Evolutionary conservation across 2,888 invertebrate species (phyloP), one percentile per base, ranked within the genome.

Genomic region (Thera obeliscata): DNA sequence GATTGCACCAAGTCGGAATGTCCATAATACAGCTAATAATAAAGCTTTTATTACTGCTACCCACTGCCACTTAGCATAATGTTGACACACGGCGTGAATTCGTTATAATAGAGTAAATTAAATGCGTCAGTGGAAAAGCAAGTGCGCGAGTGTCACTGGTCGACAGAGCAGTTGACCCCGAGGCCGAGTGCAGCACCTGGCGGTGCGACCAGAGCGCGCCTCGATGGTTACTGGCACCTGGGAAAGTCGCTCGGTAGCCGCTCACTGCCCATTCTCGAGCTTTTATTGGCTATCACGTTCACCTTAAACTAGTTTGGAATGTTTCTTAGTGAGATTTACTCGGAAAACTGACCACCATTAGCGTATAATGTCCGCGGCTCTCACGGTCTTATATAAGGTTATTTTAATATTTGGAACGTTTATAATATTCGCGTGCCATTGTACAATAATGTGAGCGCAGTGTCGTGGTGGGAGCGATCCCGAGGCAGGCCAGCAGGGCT

Each of bases 281-380:
- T 86, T 90, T 92, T 92, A 92, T 91, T 89, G 87, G 85, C 90
- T 89, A 90, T 91, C 89, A 90, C 77, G 85, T 83, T 82, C 82
- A 85, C 86, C 84, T 86, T 83, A 89, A 90, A 91, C 91, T 87
- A 88, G 92, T 91, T 91, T 70, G 75, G 81, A 89, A 90, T 87
- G 86, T 82, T 76, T 84, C 80, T 86, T 87, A 85, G 88, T 89
- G 85, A 81, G 81, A 81, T 82, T 84, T 82, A 82, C 78, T 74
- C 75, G 75, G 74, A 71, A 74, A 71, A 72, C 49, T 67, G 69
- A 62, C 61, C 48, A 63, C 71, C 71, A 74, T 73, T 77, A 79
- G 70, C 55, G 61, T 73, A 79, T 86, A 85, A 87, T 83, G 81
- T 78, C 71, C 77, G 71, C 70, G 82, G 83, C 81, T 92, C 89